Evolutionary conservation across 1,140 invertebrate genomes (phyloP), one percentile per base, ranked within the genome.

Genomic region (Arctopsyche grandis): DNA sequence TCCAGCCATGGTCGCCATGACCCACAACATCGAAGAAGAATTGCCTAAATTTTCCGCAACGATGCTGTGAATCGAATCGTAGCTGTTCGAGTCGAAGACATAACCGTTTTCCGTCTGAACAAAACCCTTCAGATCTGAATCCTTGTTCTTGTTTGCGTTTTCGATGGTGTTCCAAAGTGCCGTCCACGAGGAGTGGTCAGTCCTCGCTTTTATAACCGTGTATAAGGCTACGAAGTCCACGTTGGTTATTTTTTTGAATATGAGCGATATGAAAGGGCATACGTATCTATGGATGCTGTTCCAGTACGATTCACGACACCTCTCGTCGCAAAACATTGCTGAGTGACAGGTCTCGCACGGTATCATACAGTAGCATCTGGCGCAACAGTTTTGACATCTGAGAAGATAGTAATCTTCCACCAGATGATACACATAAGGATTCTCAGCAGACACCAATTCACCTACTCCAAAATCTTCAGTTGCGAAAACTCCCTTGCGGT

Each of bases 301-400:
- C 71, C 71, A 94, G 3, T 93, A 92, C 12, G 84, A 84, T 38
- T 88, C 82, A 80, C 86, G 89, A 85, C 96, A 98, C 71, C 90
- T 84, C 52, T 90, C 85, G 78, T 89, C 91, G 84, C 96, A 98
- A 85, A 92, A 96, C 82, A 94, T 87, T 7, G 90, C 88, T 85
- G 88, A 87, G 48, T 89, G 90, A 84, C 93, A 95, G 56, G 85
- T 85, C 10, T 89, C 83, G 85, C 93, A 95, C 74, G 93, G 93
- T 79, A 92, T 87, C 48, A 93, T 86, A 83, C 92, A 91, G 16
- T 90, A 89, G 84, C 89, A 90, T 83, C 90, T 89, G 22, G 89
- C 87, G 80, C 95, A 90, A 85, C 97, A 98, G 80, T 95, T 90
- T 84, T 93, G 92, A 85, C 97, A 98, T 83, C 93, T 91, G 44